Evolutionary conservation across 2,888 invertebrate species (phyloP).

Genomic region (Eupithecia tripunctaria): DNA sequence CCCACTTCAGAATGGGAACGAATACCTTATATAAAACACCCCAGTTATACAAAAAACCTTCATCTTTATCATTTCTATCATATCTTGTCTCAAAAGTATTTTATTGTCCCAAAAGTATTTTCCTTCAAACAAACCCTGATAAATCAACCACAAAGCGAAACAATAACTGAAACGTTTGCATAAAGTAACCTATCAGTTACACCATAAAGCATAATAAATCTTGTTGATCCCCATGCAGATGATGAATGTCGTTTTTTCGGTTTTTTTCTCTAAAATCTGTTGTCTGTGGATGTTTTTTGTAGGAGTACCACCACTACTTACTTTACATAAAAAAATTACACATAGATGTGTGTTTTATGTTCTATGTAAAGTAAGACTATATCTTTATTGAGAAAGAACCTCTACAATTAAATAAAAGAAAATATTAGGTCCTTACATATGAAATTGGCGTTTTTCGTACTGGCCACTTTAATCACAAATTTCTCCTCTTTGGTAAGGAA

Average conservation of each 20-base stretch:
- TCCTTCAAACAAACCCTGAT: slow-evolving; percentile 19
- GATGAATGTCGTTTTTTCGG: slow-evolving; percentile 75
- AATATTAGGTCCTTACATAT: too few species aligned
- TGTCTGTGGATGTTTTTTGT: slow-evolving; percentile 33
- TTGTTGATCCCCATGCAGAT: slow-evolving; percentile 67
- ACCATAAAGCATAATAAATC: slow-evolving; percentile 66
- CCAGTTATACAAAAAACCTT: background rate
- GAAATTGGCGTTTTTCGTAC: too few species aligned
- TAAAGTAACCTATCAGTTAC: slow-evolving; percentile 45
- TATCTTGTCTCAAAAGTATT: slow-evolving; percentile 5
- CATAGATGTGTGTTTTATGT: background rate
- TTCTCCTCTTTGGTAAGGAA: too few species aligned
- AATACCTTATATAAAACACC: too few species aligned
- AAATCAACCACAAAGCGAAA: slow-evolving; percentile 43
- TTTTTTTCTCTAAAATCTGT: slow-evolving; percentile 69
- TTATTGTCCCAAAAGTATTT: background rate
- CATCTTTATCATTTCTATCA: slow-evolving; percentile 1
- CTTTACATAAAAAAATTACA: too few species aligned
- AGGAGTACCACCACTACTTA: too few species aligned
- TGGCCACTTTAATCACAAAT: too few species aligned
- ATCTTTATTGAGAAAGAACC: too few species aligned
- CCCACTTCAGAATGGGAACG: too few species aligned
- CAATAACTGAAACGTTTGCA: slow-evolving; percentile 42
- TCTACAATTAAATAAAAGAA: too few species aligned
- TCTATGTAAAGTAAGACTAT: background rate